phyloP scores from a whole-genome alignment of 2,797 vertebrate genomes.

The Gadopsis bispinosus region DNA sequence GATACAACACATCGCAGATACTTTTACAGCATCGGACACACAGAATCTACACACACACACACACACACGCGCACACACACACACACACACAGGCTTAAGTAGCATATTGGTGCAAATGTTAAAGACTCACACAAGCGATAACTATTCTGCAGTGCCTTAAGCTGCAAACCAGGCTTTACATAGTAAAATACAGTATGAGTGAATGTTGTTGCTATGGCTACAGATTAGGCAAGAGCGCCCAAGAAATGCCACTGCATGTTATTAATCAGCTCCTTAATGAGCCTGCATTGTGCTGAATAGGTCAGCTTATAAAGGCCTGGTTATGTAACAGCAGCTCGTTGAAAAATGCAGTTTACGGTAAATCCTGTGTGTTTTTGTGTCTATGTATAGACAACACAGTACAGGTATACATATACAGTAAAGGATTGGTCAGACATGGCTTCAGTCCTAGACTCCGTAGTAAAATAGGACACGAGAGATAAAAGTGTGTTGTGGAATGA shows the following conservation, averaged over 20 bases:
- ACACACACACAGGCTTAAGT: not conserved
- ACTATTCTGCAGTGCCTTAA: not conserved
- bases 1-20: constrained; percentile 29
- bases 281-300: constrained; percentile 52
- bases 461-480: not conserved
- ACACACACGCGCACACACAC: not conserved
- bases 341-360: constrained; percentile 7
- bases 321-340: constrained; percentile 19
- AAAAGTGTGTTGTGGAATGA: not conserved
- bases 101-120: not conserved
- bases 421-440: not conserved
- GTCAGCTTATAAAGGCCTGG: constrained; percentile 6
- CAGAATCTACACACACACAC: not conserved
- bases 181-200: not conserved
- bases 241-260: constrained; percentile 17
- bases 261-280: constrained; percentile 63
- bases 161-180: not conserved
- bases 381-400: not conserved
- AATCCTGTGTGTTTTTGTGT: not conserved
- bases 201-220: constrained; percentile 36
- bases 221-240: constrained; percentile 12
- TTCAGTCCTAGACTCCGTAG: not conserved
- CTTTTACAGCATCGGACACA: constrained; percentile 8
- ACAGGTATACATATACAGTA: not conserved
- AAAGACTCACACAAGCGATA: not conserved